Evolutionary conservation across 2,797 vertebrate species (phyloP).

Genomic region (Anguilla megastoma): DNA sequence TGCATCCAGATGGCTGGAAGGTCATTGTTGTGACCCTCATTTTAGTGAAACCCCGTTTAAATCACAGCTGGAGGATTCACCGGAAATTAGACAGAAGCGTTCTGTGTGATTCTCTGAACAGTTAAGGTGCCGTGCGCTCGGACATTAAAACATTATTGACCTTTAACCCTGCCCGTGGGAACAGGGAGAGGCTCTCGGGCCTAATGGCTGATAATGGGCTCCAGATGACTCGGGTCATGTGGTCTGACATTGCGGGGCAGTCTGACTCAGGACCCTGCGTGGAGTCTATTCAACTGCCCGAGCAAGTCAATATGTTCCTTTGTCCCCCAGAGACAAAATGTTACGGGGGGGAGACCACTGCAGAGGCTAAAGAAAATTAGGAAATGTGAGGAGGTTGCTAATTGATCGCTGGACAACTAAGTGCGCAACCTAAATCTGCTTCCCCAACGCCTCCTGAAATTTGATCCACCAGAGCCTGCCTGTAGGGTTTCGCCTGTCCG

Average conservation of each 20-base stretch:
- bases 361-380: not conserved
- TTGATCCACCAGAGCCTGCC: not conserved
- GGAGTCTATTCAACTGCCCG: conserved; percentile 33
- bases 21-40: no score
- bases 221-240: conserved; percentile 66
- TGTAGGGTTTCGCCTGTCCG: not conserved
- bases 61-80: not conserved
- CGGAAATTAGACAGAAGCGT: not conserved
- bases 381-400: not conserved
- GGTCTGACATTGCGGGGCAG: conserved; percentile 36
- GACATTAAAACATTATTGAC: not conserved
- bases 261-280: not conserved
- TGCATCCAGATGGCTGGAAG: no score
- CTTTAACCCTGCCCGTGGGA: conserved; percentile 37
- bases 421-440: not conserved
- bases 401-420: not conserved
- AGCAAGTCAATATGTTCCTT: conserved; percentile 13
- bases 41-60: not conserved
- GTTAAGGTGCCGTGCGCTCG: no score
- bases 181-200: conserved; percentile 60
- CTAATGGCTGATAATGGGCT: conserved; percentile 61
- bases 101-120: not conserved
- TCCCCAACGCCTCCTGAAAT: not conserved
- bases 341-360: not conserved
- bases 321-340: not conserved